Percentiles rank a stretch among this genome's conserved stretches.
Conservation (phyloP, 53 echinoderm and acorn worm species). For the Patiria pectinifera region DNA sequence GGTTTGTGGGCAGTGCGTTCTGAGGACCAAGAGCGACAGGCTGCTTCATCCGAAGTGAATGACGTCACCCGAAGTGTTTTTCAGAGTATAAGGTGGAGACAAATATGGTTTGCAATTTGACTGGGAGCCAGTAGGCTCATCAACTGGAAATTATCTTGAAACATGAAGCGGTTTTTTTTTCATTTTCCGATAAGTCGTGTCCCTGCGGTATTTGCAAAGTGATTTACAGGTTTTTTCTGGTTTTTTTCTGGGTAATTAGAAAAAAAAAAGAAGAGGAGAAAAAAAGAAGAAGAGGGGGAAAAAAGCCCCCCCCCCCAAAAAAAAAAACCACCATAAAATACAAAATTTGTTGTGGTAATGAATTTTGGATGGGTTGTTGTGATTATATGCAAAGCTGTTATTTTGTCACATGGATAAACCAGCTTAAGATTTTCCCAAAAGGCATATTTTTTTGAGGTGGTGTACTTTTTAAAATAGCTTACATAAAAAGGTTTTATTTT, state of each 20-base stretch:
- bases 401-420: neutral
- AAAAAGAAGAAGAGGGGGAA: neutral
- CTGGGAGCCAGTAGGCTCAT: neutral
- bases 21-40: neutral
- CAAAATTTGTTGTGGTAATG: neutral
- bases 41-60: neutral
- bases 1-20: neutral
- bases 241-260: neutral
- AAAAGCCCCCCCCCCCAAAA: neutral
- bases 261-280: no score
- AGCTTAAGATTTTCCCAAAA: neutral
- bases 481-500: no score
- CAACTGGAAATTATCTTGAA: neutral
- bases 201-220: neutral
- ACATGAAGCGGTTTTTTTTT: neutral
- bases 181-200: neutral
- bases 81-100: slow-evolving; percentile 29
- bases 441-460: neutral
- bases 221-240: neutral
- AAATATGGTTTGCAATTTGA: slow-evolving; percentile 18
- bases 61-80: neutral
- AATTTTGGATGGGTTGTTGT: neutral
- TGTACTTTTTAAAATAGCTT: no score
- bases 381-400: neutral
- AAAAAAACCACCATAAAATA: neutral